A percentile compares a stretch with the other conserved stretches of the same genome.
Conservation (phyloP, 2,113 vertebrate genomes). For the Prunella fulvescens region DNA sequence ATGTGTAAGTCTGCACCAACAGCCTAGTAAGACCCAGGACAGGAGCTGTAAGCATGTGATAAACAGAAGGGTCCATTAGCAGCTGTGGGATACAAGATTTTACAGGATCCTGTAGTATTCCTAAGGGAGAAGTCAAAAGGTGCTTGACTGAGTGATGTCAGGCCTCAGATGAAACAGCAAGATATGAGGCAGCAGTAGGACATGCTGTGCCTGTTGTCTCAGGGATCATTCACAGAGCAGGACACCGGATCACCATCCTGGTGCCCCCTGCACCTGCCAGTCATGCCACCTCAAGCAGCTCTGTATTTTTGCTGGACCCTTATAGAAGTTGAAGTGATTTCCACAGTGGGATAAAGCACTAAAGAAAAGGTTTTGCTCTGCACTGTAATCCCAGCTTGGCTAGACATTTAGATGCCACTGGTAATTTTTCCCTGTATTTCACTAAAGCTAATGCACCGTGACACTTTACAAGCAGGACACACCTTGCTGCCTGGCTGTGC, state of each 20-base stretch:
- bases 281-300: background rate
- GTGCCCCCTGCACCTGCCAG: background rate
- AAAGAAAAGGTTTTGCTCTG: background rate
- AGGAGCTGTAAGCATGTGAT: background rate
- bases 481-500: background rate
- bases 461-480: background rate
- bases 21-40: background rate
- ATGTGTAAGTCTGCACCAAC: background rate
- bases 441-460: too few species aligned
- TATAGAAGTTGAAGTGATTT: background rate
- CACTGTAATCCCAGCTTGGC: background rate
- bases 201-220: background rate
- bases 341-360: background rate
- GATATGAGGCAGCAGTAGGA: background rate
- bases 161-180: background rate
- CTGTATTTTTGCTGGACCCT: background rate
- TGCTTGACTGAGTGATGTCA: background rate
- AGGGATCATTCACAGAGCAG: background rate
- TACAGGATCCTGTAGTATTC: fast-evolving
- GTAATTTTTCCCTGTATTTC: background rate
- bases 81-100: background rate
- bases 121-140: background rate
- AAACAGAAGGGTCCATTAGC: background rate
- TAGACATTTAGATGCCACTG: background rate
- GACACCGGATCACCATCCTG: background rate